phyloP scores from a whole-genome alignment of 2,113 vertebrate species.

The Marcusenius ussheri region DNA sequence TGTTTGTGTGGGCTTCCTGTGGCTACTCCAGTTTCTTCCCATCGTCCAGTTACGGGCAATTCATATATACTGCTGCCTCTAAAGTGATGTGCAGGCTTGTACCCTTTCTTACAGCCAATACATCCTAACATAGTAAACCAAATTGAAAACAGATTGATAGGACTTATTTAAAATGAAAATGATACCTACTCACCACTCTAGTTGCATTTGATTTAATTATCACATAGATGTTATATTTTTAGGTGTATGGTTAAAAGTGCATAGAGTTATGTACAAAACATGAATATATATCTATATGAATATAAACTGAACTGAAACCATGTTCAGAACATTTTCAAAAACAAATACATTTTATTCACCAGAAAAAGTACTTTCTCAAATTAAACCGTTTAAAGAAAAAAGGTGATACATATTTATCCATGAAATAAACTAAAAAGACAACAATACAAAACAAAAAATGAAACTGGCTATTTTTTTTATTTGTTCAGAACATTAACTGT shows the following conservation, averaged over 20 bases:
- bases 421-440: neutral
- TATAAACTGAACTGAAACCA: neutral
- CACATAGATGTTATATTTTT: neutral
- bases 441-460: neutral
- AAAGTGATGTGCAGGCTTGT: neutral
- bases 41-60: neutral
- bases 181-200: neutral
- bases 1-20: neutral
- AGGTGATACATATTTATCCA: neutral
- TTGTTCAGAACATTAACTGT: neutral
- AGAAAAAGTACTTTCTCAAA: neutral
- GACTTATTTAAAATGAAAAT: neutral
- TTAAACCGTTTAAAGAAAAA: neutral
- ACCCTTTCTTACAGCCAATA: neutral
- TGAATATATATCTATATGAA: too few relatives aligned
- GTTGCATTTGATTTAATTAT: neutral
- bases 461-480: neutral
- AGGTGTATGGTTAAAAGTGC: neutral
- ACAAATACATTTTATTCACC: neutral
- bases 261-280: neutral
- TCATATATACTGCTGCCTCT: neutral
- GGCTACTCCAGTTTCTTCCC: neutral
- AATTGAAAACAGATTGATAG: neutral
- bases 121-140: neutral
- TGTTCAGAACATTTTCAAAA: neutral